Evolutionary conservation across 37 sponge, comb jelly and placozoan genomes (phyloP), one percentile per base, ranked within the genome.

Genomic region (Amphimedon queenslandica): DNA sequence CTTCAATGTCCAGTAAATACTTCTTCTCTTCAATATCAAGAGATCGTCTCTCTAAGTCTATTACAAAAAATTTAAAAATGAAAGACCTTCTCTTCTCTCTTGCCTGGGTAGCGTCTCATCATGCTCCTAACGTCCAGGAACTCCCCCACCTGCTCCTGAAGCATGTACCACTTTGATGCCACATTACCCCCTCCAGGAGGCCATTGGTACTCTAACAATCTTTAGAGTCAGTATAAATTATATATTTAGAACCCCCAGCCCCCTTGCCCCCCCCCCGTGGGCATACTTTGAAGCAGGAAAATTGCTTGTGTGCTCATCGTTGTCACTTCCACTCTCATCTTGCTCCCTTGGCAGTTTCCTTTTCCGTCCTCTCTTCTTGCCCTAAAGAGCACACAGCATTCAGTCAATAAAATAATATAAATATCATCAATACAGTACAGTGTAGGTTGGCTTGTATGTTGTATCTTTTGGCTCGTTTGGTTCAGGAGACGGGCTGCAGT

Each of bases 101-200:
- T 47, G 84, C 83, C 84, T 70, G 95, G 95, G 75, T 90, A 94
- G 40, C 80, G 86, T 55, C 95, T 71, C 55, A 80, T 84, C 67
- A 94, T 90, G 40, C 91, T 88, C 39, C 90, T 70, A 3, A 94
- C 77, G 47, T 84, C 91, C 1, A 97, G 81, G 57, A 64, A 97
- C 63, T 93, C 98, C 35, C 78, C 82, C 30, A 94, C 80, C 42
- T 93, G 94, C 65, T 97, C 98, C 78, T 97, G 98, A 0, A 97
- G 87, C 43, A 97, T 78, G 79, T 73, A 97, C 57, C 76, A 83
- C 42, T 93, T 89, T n/a, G n/a, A n/a, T n/a, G n/a, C n/a, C 16
- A 87, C 84, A 5, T 57, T 36, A 0, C 74, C 77, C 37, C 79
- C 74, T 37, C 56, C 85, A n/a, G 70, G 69, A 0, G 94, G 94